A percentile compares a stretch with the other conserved stretches of the same genome.
Evolutionary conservation across 1,140 invertebrate species (phyloP).

Genomic region (Pseudomyrmex pallidus): DNA sequence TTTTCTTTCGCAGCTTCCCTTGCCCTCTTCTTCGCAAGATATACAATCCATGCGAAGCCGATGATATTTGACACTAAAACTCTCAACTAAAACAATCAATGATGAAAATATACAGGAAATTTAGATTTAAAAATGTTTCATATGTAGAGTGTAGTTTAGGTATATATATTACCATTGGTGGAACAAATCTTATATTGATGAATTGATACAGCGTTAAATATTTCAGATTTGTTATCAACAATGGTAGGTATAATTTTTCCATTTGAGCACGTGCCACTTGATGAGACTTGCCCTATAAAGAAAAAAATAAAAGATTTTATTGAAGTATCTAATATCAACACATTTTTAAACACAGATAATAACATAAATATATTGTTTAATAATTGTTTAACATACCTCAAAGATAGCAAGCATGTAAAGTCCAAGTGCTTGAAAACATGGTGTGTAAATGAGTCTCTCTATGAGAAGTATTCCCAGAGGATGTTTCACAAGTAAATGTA

Average conservation of each 20-base stretch:
- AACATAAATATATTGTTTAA: neutral
- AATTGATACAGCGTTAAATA: slow-evolving; percentile 90
- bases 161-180: slow-evolving; percentile 88
- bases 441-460: slow-evolving; percentile 89
- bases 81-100: slow-evolving; percentile 86
- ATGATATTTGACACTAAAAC: slow-evolving; percentile 89
- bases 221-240: slow-evolving; percentile 89
- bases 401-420: slow-evolving; percentile 89
- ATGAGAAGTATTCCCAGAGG: slow-evolving; percentile 86
- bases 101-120: neutral
- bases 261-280: slow-evolving; percentile 86
- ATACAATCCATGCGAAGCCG: slow-evolving; percentile 90
- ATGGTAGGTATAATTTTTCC: slow-evolving; percentile 86
- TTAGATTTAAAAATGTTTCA: too few relatives aligned
- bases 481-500: slow-evolving; percentile 85
- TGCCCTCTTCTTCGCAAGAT: slow-evolving; percentile 86
- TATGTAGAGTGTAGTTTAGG: slow-evolving; percentile 1
- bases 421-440: slow-evolving; percentile 89
- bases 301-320: neutral
- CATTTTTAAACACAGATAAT: too few relatives aligned
- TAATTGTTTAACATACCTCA: slow-evolving; percentile 83
- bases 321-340: neutral
- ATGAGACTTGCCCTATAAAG: slow-evolving; percentile 87
- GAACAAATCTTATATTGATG: slow-evolving; percentile 89
- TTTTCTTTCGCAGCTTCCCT: slow-evolving; percentile 59